These are phyloP conservation scores for Melanotus villosus DNA, from an alignment of 2,888 invertebrate species.

Conservation along the genomic window DNA sequence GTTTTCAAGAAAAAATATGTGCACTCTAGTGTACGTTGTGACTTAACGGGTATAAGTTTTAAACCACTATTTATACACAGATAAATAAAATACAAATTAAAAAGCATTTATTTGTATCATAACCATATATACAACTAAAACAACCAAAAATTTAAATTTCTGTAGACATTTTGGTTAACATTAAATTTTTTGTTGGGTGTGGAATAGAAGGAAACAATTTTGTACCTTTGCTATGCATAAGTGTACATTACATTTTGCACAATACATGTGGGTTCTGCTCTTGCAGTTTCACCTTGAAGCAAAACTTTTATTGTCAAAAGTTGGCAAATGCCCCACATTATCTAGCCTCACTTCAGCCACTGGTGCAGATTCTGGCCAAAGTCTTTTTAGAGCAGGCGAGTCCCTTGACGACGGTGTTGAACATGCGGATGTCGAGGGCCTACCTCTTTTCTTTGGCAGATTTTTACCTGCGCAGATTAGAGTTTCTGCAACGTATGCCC, in stretches of 20 bases:
- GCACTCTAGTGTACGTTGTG: background rate
- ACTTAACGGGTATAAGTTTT: background rate
- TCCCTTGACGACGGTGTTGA: background rate
- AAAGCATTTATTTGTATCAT: background rate
- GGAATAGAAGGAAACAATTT: background rate
- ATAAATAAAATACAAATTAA: background rate
- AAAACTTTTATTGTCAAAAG: conserved; percentile 38
- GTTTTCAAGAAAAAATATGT: conserved; percentile 5
- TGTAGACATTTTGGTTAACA: background rate
- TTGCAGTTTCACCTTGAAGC: conserved; percentile 44
- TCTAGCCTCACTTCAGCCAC: conserved; percentile 45
- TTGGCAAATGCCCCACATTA: conserved; percentile 47
- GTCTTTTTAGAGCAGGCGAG: background rate
- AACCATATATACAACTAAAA: no score
- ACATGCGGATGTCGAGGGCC: background rate
- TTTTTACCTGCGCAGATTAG: background rate
- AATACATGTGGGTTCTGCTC: conserved; percentile 45
- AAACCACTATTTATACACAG: background rate
- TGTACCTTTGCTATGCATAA: conserved; percentile 28
- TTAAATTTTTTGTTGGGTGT: background rate
- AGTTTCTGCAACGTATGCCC: no score
- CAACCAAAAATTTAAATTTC: background rate
- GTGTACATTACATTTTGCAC: conserved; percentile 47
- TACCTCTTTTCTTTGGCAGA: background rate
- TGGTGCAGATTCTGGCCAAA: conserved; percentile 13